Percentiles rank a stretch among this genome's conserved stretches.
These are phyloP conservation scores for Dicaeum eximium DNA, from an alignment of 2,113 vertebrate species.

Conservation along the genomic window DNA sequence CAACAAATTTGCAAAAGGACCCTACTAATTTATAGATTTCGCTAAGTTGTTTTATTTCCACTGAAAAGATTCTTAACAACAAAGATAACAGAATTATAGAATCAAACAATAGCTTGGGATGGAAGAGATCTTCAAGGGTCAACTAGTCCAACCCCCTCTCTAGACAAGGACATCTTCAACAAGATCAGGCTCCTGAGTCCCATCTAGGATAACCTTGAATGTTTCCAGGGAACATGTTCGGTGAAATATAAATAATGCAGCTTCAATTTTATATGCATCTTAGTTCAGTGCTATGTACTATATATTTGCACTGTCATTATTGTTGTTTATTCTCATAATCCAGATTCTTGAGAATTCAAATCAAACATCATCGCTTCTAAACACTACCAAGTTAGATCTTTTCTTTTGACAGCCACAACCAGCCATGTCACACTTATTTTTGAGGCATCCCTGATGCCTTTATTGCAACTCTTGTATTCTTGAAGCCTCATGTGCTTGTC, in stretches of 20 bases:
- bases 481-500: background rate
- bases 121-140: background rate
- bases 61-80: background rate
- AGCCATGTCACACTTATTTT: background rate
- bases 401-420: background rate
- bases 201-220: background rate
- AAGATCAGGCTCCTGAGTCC: background rate
- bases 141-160: background rate
- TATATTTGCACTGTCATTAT: background rate
- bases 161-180: background rate
- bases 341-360: background rate
- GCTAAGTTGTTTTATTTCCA: background rate
- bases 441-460: background rate
- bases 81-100: background rate
- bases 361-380: fast-evolving
- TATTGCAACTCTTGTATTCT: background rate
- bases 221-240: background rate
- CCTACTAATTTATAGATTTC: too few species aligned
- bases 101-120: background rate
- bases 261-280: background rate
- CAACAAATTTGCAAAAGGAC: too few species aligned
- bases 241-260: background rate
- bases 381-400: background rate
- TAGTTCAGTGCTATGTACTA: background rate
- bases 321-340: background rate